phyloP scores from a whole-genome alignment of 1,140 invertebrate genomes.

The Trachymyrmex cornetzi region DNA sequence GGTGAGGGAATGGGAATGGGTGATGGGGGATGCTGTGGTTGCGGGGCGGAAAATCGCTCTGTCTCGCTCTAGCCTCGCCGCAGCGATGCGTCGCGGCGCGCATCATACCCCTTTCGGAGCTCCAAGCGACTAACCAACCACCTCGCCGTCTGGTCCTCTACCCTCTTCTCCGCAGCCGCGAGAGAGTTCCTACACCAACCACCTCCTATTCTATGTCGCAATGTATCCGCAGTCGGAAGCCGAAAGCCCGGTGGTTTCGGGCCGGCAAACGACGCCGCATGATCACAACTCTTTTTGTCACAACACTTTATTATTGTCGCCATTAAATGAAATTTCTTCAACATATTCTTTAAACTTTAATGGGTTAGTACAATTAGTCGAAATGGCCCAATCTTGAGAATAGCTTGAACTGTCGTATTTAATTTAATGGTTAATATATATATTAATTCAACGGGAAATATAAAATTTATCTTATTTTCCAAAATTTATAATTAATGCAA shows the following conservation, averaged over 20 bases:
- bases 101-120: slow-evolving; percentile 75
- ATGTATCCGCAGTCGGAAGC: slow-evolving; percentile 85
- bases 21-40: slow-evolving; percentile 82
- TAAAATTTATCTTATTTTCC: not conserved
- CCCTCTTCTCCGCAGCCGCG: slow-evolving; percentile 67
- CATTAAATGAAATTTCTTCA: not conserved
- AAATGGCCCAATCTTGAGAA: not conserved
- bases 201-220: slow-evolving; percentile 82
- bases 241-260: slow-evolving; percentile 63
- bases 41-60: slow-evolving; percentile 75
- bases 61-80: slow-evolving; percentile 75
- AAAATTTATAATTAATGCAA: slow-evolving; percentile 4
- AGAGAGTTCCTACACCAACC: slow-evolving; percentile 75
- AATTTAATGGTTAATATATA: not conserved
- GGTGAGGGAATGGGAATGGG: slow-evolving; percentile 25
- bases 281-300: not conserved
- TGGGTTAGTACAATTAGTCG: not conserved
- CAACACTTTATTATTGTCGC: not conserved
- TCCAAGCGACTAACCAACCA: slow-evolving; percentile 60
- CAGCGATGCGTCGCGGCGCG: slow-evolving; percentile 81
- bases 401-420: not conserved
- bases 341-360: not conserved
- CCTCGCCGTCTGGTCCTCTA: slow-evolving; percentile 64
- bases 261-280: not conserved
- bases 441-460: not conserved